A percentile compares a stretch with the other conserved stretches of the same genome.
Conservation (phyloP, 1,140 invertebrate genomes). For the Leptonema lineaticorne region DNA sequence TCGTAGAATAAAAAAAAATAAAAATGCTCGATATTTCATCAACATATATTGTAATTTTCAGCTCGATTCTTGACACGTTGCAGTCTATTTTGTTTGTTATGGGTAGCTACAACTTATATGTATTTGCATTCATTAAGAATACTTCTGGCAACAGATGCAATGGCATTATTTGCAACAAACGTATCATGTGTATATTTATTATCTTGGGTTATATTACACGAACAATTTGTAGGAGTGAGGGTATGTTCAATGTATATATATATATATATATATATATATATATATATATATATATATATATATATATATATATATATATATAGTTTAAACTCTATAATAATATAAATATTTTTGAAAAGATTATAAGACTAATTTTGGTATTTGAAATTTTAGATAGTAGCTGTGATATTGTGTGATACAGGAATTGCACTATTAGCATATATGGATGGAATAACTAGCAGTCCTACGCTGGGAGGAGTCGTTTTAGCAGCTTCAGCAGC, state of each 20-base stretch:
- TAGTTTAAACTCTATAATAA: background rate
- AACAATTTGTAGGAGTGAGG: constrained; percentile 93
- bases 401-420: constrained; percentile 91
- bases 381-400: constrained; percentile 74
- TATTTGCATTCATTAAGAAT: constrained; percentile 84
- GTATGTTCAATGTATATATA: too few species aligned
- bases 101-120: constrained; percentile 92
- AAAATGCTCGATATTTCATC: too few species aligned
- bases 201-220: constrained; percentile 94
- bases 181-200: constrained; percentile 91
- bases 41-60: too few species aligned
- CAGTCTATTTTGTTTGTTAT: constrained; percentile 83
- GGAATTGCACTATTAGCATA: constrained; percentile 91
- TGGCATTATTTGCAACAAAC: constrained; percentile 90
- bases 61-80: constrained; percentile 83
- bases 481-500: constrained; percentile 87
- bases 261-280: constrained; percentile 7
- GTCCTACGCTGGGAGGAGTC: constrained; percentile 85
- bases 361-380: too few species aligned
- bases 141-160: constrained; percentile 85
- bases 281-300: background rate
- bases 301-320: too few species aligned
- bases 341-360: too few species aligned
- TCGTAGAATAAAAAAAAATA: background rate
- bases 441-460: constrained; percentile 91